Evolutionary conservation across 2,888 invertebrate species (phyloP).

Genomic region (Gastrophysa polygoni): DNA sequence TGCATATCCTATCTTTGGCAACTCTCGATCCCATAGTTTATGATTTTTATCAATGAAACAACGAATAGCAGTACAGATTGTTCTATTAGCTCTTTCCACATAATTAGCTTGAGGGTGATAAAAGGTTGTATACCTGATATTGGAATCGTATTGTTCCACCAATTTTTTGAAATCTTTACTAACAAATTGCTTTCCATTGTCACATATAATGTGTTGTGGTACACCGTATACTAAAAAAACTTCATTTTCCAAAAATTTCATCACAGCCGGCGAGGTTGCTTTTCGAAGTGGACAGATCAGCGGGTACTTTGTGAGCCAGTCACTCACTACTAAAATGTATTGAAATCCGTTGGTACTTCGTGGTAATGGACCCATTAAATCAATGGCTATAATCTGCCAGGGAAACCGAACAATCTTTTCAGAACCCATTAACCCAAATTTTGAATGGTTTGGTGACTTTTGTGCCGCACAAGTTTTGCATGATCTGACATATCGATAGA

Average conservation of each 20-base stretch:
- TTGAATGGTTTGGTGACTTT: conserved; percentile 24
- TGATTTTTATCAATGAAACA: no score
- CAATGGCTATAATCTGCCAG: conserved; percentile 32
- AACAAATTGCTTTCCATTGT: neutral
- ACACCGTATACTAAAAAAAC: conserved; percentile 29
- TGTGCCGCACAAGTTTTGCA: conserved; percentile 35
- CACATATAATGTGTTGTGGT: neutral
- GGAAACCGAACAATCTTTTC: conserved; percentile 28
- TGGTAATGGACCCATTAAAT: conserved; percentile 35
- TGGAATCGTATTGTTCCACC: neutral
- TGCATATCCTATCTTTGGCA: no score
- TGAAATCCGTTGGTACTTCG: conserved; percentile 24
- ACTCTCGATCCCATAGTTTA: no score
- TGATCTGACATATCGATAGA: conserved; percentile 26
- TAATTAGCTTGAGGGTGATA: no score
- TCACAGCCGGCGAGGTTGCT: conserved; percentile 16
- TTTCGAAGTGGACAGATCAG: conserved; percentile 21
- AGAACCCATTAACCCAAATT: conserved; percentile 35
- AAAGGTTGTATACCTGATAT: no score
- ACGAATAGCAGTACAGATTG: no score
- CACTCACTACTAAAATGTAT: conserved; percentile 26
- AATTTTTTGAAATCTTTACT: neutral
- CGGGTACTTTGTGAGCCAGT: conserved; percentile 29
- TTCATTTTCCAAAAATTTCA: conserved; percentile 22
- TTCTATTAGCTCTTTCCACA: no score